Base-by-base conservation (phyloP, 2,113 vertebrate species). In the Lycaon pictus region DNA sequence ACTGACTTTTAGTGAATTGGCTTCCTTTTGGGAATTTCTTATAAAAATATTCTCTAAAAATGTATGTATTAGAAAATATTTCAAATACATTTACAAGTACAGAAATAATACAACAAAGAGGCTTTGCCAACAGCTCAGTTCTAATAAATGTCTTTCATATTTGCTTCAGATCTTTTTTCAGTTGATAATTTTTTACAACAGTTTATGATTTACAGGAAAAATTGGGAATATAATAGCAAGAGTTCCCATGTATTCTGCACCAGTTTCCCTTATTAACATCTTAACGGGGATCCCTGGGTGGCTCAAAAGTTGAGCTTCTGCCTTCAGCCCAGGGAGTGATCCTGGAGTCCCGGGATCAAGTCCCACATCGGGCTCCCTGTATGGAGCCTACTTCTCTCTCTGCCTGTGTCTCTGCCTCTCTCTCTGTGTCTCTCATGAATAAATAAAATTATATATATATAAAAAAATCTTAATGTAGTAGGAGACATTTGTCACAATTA, bases 21-120 rank as follows among this genome's bases (percentile, higher is more conserved):
- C 79, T 92, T 84, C 62, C 4, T 63, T 89, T 35, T 12, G 22
- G 35, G 17, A 55, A 37, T 81, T 82, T 35, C 7, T 95, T 58
- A 74, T 90, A 74, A 76, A 89, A 69, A 16, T 62, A 86, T 65
- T 77, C 3, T 32, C 80, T 53, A 80, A 80, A 96, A 93, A 22
- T 80, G 37, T 72, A 72, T 85, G 86, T 89, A 58, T 74, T 86
- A 62, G 27, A 51, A 97, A 91, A 71, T 32, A 62, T 56, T 58
- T 86, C 5, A 93, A 80, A 51, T 16, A 16, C 19, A 82, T 43
- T 96, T 86, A 43, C 16, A 86, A 65, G 7, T 67, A 81, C 35
- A 79, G 35, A 27, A 65, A 82, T 60, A 69, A 81, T 60, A 60
- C n/a, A 82, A 93, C 22, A 35, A 89, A 90, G 65, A 76, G 32